Percentiles rank a stretch among this genome's conserved stretches.
Evolutionary conservation across 2,888 invertebrate species (phyloP).

Genomic region (Idaea straminata): DNA sequence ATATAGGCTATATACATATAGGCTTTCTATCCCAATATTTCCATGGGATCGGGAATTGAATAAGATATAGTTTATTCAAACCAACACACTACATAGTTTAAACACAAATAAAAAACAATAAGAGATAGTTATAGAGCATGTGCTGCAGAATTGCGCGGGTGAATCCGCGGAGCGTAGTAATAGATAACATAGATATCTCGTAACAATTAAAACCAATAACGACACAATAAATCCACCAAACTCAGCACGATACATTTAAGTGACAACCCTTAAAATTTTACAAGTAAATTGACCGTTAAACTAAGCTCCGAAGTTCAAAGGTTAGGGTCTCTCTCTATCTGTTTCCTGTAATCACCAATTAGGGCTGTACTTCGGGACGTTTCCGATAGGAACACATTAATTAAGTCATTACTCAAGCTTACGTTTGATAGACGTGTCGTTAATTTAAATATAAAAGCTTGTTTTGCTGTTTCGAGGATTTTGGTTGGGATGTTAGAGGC

Average conservation of each 20-base stretch:
- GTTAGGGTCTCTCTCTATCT: conserved; percentile 42
- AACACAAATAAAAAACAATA: too few species aligned
- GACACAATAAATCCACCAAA: background rate
- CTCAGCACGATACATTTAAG: conserved; percentile 10
- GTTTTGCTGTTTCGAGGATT: background rate
- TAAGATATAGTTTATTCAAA: too few species aligned
- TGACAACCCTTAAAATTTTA: conserved; percentile 29
- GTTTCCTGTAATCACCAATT: conserved; percentile 42
- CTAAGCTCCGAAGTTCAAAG: conserved; percentile 41
- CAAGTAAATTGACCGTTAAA: conserved; percentile 28
- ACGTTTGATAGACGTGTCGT: conserved; percentile 1
- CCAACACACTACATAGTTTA: too few species aligned
- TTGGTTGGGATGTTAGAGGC: background rate
- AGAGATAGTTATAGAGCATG: too few species aligned
- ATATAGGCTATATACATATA: too few species aligned
- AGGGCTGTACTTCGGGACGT: conserved; percentile 44
- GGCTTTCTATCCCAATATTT: too few species aligned
- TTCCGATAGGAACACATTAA: conserved; percentile 40
- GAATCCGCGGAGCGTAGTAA: background rate
- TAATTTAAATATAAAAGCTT: conserved; percentile 2
- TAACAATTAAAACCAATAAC: background rate
- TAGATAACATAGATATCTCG: background rate
- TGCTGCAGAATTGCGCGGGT: too few species aligned
- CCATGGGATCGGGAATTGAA: too few species aligned
- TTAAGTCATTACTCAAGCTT: conserved; percentile 32